phyloP scores from a whole-genome alignment of 2,888 invertebrate genomes.

The Tetanocera ferruginea region DNA sequence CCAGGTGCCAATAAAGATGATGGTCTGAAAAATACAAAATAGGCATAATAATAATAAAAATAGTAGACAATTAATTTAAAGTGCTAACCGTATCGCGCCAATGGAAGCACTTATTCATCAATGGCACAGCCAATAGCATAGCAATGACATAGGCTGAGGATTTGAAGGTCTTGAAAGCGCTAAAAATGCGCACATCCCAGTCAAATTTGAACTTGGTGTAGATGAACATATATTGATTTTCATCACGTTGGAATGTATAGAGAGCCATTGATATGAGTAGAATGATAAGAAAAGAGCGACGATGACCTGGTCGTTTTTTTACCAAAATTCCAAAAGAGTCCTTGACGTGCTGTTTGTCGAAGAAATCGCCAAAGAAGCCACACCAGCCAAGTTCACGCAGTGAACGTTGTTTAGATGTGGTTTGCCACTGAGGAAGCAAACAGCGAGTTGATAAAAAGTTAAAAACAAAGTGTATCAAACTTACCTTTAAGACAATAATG shows the following conservation, averaged over 20 bases:
- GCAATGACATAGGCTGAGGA: slow-evolving; percentile 80
- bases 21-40: slow-evolving; percentile 69
- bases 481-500: slow-evolving; percentile 73
- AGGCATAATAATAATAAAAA: not conserved
- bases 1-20: slow-evolving; percentile 80
- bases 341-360: slow-evolving; percentile 77
- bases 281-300: slow-evolving; percentile 77
- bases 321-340: slow-evolving; percentile 76
- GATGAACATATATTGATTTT: slow-evolving; percentile 80
- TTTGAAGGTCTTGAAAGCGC: slow-evolving; percentile 81
- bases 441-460: not conserved
- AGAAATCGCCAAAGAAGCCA: slow-evolving; percentile 78
- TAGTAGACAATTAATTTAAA: too few relatives aligned
- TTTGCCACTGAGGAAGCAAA: slow-evolving; percentile 73
- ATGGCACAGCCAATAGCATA: slow-evolving; percentile 79
- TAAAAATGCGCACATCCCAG: slow-evolving; percentile 80
- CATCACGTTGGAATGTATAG: slow-evolving; percentile 88
- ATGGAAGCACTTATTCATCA: slow-evolving; percentile 78
- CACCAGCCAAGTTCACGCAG: slow-evolving; percentile 73
- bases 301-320: slow-evolving; percentile 73
- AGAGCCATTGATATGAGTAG: slow-evolving; percentile 82
- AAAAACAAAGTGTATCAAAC: not conserved
- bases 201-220: slow-evolving; percentile 80
- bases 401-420: slow-evolving; percentile 75
- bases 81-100: slow-evolving; percentile 76